Percentiles rank a stretch among this genome's conserved stretches.
These are phyloP conservation scores for Galeruca laticollis DNA, from an alignment of 2,888 invertebrate genomes.

Conservation along the genomic window DNA sequence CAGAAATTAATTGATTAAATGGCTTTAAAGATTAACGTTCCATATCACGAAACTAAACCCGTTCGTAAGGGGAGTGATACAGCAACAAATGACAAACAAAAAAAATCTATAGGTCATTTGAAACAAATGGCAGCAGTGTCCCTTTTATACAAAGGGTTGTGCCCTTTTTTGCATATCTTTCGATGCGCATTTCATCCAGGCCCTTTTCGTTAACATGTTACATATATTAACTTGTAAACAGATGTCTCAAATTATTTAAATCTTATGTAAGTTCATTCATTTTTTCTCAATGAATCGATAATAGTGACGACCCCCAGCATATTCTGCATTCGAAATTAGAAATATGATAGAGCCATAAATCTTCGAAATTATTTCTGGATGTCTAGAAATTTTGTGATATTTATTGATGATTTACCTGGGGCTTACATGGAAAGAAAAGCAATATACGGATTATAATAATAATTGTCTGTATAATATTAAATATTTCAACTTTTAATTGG, in stretches of 20 bases:
- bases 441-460: neutral
- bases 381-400: neutral
- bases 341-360: constrained; percentile 24
- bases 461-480: neutral
- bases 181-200: constrained; percentile 56
- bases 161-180: constrained; percentile 57
- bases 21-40: constrained; percentile 28
- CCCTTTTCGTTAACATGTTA: constrained; percentile 46
- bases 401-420: neutral
- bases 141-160: constrained; percentile 49
- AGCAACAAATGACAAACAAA: constrained; percentile 19
- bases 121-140: constrained; percentile 54
- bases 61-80: constrained; percentile 38
- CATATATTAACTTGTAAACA: constrained; percentile 62
- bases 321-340: constrained; percentile 28
- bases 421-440: neutral
- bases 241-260: constrained; percentile 59
- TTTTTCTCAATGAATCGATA: constrained; percentile 46
- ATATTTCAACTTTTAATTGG: too few relatives aligned
- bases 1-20: constrained; percentile 28
- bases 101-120: constrained; percentile 51
- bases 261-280: constrained; percentile 43
- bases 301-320: constrained; percentile 26
- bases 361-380: constrained; percentile 23
- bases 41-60: constrained; percentile 28